Percentiles rank a stretch among this genome's conserved stretches.
Conservation (phyloP, 2,797 vertebrate genomes). For the Pipistrellus pipistrellus region DNA sequence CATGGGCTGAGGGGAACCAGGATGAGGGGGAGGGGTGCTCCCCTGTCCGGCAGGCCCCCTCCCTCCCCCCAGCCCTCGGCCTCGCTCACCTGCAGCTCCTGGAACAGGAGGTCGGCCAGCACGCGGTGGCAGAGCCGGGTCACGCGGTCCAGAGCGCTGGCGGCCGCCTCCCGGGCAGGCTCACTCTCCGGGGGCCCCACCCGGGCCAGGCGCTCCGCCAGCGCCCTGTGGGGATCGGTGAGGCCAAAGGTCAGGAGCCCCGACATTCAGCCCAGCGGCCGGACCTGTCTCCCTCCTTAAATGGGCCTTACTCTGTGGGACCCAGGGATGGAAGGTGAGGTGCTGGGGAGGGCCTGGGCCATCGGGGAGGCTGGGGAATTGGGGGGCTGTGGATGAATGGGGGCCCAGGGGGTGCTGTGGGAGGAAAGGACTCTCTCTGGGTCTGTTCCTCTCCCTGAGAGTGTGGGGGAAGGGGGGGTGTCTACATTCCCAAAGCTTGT, state of each 20-base stretch:
- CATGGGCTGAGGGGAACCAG: background rate
- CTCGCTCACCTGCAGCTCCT: conserved; percentile 92
- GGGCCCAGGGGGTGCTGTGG: too few relatives aligned
- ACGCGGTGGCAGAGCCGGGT: conserved; percentile 90
- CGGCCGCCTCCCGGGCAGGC: conserved; percentile 90
- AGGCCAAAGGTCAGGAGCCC: background rate
- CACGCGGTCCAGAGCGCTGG: conserved; percentile 90
- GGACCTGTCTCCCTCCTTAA: background rate
- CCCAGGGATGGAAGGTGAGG: background rate
- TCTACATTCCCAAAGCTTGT: background rate
- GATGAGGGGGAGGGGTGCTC: background rate
- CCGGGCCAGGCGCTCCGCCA: conserved; percentile 91
- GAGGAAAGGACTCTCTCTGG: background rate
- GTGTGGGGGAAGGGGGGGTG: background rate
- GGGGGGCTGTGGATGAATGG: background rate
- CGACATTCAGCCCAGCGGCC: background rate
- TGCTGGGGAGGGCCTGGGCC: background rate
- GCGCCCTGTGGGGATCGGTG: conserved; percentile 86
- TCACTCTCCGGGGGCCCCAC: conserved; percentile 90
- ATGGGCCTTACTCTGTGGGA: background rate
- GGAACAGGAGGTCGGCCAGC: conserved; percentile 91
- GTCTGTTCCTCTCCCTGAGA: background rate
- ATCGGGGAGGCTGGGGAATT: background rate
- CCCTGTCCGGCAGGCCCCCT: background rate
- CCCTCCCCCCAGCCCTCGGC: fast-evolving